phyloP scores from a whole-genome alignment of 1,140 invertebrate species.

The Lucilia sericata region DNA sequence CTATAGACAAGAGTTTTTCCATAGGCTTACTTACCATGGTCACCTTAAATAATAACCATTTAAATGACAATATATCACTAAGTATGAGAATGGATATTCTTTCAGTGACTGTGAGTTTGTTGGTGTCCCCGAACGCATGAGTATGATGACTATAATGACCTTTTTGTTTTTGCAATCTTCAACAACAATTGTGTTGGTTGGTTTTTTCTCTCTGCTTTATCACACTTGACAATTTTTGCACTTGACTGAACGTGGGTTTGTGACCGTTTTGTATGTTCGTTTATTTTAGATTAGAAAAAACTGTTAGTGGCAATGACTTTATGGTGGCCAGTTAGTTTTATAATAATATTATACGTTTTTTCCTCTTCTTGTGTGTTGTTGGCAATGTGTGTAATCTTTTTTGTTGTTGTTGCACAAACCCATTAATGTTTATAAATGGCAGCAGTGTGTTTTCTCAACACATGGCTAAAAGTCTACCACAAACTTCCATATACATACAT shows the following conservation, averaged over 20 bases:
- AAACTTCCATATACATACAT: background rate
- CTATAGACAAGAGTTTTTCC: too few relatives aligned
- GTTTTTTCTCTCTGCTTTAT: background rate
- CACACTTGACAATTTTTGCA: background rate
- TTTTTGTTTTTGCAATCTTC: background rate
- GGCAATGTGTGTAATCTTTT: background rate
- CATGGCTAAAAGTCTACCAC: background rate
- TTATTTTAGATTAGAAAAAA: background rate
- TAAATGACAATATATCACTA: too few relatives aligned
- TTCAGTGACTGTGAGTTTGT: too few relatives aligned
- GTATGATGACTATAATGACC: background rate
- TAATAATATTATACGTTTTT: background rate
- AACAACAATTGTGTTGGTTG: background rate
- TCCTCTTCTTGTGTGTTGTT: background rate
- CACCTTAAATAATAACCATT: too few relatives aligned
- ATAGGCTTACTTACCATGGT: too few relatives aligned
- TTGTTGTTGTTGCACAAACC: background rate
- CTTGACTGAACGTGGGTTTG: background rate
- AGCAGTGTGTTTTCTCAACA: background rate
- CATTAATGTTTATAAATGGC: conserved; percentile 11
- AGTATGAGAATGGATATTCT: too few relatives aligned
- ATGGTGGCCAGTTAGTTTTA: background rate
- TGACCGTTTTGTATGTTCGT: background rate
- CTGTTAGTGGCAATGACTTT: conserved; percentile 4
- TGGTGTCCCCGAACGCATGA: too few relatives aligned